Percentiles rank a stretch among this genome's conserved stretches.
Conservation (phyloP, 2,888 invertebrate genomes). For the Drosophila phalerata region DNA sequence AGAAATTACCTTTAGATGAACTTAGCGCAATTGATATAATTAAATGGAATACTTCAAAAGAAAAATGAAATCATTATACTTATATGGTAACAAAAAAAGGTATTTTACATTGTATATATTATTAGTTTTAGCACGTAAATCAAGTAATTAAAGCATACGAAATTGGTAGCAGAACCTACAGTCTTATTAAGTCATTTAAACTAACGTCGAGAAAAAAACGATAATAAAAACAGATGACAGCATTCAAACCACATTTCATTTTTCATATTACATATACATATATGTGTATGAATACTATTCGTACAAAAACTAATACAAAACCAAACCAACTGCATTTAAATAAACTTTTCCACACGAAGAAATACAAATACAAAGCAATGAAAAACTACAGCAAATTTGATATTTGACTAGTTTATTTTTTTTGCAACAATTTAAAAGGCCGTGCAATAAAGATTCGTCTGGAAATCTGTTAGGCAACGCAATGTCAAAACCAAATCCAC, state of each 20-base stretch:
- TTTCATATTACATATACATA: slow-evolving; percentile 36
- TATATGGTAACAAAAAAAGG: slow-evolving; percentile 53
- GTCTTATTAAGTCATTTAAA: slow-evolving; percentile 77
- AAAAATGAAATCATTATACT: slow-evolving; percentile 44
- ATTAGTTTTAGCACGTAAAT: slow-evolving; percentile 83
- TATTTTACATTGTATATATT: slow-evolving; percentile 83
- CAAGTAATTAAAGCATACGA: slow-evolving; percentile 62
- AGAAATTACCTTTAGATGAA: slow-evolving; percentile 84
- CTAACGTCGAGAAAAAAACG: slow-evolving; percentile 39
- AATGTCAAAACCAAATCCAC: slow-evolving; percentile 26
- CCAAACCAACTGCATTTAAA: slow-evolving; percentile 74
- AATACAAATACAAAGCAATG: slow-evolving; percentile 22
- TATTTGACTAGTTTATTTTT: slow-evolving; percentile 30
- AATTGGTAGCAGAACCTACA: slow-evolving; percentile 70
- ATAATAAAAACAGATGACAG: slow-evolving; percentile 29
- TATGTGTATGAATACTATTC: slow-evolving; percentile 40
- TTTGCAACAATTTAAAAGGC: slow-evolving; percentile 19
- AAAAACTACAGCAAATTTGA: slow-evolving; percentile 22
- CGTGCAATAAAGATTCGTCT: slow-evolving; percentile 23
- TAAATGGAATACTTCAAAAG: slow-evolving; percentile 66
- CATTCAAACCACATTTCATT: slow-evolving; percentile 53
- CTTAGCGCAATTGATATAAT: slow-evolving; percentile 85
- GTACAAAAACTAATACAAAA: slow-evolving; percentile 35
- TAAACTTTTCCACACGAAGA: slow-evolving; percentile 62
- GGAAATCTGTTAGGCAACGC: slow-evolving; percentile 16